phyloP scores from a whole-genome alignment of 2,797 vertebrate genomes.

The Pteropus rufus region DNA sequence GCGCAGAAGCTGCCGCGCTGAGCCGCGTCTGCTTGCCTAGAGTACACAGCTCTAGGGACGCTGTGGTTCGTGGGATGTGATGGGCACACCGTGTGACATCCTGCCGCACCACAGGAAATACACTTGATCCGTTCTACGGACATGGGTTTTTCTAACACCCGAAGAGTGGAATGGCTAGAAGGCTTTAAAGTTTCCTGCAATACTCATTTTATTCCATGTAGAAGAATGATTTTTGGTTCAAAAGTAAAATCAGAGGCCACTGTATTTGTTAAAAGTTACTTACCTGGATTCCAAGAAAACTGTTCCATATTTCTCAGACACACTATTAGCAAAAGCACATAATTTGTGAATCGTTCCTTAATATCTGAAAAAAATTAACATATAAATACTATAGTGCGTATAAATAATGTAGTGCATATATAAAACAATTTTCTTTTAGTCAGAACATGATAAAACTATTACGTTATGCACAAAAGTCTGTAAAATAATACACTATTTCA shows the following conservation, averaged over 20 bases:
- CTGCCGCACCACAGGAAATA: fast-evolving
- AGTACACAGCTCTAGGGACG: fast-evolving
- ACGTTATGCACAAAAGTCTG: not conserved
- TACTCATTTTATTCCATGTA: not conserved
- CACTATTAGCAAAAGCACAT: slow-evolving; percentile 94
- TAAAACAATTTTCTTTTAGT: slow-evolving; percentile 21
- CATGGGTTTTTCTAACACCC: not conserved
- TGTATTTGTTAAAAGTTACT: slow-evolving; percentile 17
- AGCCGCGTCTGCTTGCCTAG: not conserved
- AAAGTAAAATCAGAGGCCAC: not conserved
- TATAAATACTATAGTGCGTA: not conserved
- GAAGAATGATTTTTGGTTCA: not conserved
- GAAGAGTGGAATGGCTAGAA: not conserved
- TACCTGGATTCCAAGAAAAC: slow-evolving; percentile 98
- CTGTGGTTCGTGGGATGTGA: not conserved
- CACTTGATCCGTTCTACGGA: too few relatives aligned
- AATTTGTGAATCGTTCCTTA: slow-evolving; percentile 97
- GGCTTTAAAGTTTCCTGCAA: not conserved
- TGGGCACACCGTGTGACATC: fast-evolving
- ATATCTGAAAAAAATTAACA: slow-evolving; percentile 87
- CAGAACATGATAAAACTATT: not conserved
- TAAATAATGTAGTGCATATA: not conserved
- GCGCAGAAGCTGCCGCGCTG: fast-evolving
- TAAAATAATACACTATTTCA: not conserved
- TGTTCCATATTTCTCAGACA: slow-evolving; percentile 99